Evolutionary conservation across 1,140 invertebrate genomes (phyloP).

Genomic region (Ruditapes philippinarum): DNA sequence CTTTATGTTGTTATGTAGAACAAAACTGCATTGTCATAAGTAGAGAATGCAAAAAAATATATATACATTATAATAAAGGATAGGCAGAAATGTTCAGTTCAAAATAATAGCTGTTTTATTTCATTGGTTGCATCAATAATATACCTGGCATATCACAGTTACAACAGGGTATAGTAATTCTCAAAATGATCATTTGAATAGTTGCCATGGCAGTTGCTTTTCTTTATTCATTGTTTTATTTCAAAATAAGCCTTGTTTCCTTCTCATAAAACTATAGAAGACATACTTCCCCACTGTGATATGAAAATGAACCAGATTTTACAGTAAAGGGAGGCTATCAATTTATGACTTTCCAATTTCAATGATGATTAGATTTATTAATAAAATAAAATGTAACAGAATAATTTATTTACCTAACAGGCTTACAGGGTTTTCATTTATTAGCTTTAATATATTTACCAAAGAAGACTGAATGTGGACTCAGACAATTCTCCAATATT

Average conservation of each 20-base stretch:
- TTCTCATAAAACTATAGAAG: background rate
- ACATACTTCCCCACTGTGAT: background rate
- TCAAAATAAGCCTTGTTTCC: slow-evolving; percentile 15
- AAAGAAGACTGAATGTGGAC: background rate
- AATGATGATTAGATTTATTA: too few relatives aligned
- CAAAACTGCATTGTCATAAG: background rate
- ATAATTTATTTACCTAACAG: too few relatives aligned
- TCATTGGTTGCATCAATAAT: background rate
- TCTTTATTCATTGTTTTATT: background rate
- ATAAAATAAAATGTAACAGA: too few relatives aligned
- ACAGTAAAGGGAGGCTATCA: background rate
- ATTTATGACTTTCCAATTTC: too few relatives aligned
- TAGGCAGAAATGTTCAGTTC: background rate
- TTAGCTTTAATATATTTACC: background rate
- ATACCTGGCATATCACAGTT: background rate
- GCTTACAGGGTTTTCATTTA: background rate
- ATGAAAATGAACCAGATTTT: background rate
- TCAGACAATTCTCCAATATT: slow-evolving; percentile 4
- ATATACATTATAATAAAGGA: too few relatives aligned
- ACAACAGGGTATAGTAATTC: too few relatives aligned
- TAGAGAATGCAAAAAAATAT: background rate
- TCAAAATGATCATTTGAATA: background rate
- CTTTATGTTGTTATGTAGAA: background rate
- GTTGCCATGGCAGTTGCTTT: background rate
- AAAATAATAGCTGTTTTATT: background rate